Evolutionary conservation across 1,140 invertebrate genomes (phyloP), one percentile per base, ranked within the genome.

Genomic region (Adelges cooleyi): DNA sequence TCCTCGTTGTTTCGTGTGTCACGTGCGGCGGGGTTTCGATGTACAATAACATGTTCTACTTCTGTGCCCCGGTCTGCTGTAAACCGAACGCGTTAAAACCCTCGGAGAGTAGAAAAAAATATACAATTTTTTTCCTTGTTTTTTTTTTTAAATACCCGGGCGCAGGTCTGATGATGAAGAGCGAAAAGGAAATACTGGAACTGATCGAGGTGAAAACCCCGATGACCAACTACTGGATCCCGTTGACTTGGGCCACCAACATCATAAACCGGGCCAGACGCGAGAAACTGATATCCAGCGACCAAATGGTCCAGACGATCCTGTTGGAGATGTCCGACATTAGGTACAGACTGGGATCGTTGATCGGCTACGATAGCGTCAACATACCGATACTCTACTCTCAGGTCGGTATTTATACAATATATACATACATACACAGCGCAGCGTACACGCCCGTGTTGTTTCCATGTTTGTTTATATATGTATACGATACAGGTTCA

Each of bases 321-420:
- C 75, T 91, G 50, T 82, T 84, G 42, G 89, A 92, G 73, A 77
- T 91, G 29, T 90, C 87, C 5, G 88, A 91, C 70, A 90, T 91
- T 68, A 78, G 89, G 71, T 79, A 84, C 72, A 78, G 86, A 70
- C 76, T 91, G 66, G 88, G 88, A 66, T 84, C 85, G 51, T 78
- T 92, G 4, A 91, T 90, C 69, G 87, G 87, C 52, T 98, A 96
- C 75, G 95, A 98, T 77, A 97, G 92, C 71, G 92, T 98, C 70
- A 95, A 90, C 73, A 92, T 98, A 67, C 95, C 95, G 44, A 82
- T 98, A 25, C 94, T 98, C 65, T 98, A 98, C 75, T 98, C 94
- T 59, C 94, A 98, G 87, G 95, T 94, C 73, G 78, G 49, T 42
- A 62, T 23, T n/a, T n/a, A n/a, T n/a, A n/a, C n/a, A n/a, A n/a